These are phyloP conservation scores for Pandemis heparana DNA, from an alignment of 2,888 invertebrate species.

Conservation along the genomic window DNA sequence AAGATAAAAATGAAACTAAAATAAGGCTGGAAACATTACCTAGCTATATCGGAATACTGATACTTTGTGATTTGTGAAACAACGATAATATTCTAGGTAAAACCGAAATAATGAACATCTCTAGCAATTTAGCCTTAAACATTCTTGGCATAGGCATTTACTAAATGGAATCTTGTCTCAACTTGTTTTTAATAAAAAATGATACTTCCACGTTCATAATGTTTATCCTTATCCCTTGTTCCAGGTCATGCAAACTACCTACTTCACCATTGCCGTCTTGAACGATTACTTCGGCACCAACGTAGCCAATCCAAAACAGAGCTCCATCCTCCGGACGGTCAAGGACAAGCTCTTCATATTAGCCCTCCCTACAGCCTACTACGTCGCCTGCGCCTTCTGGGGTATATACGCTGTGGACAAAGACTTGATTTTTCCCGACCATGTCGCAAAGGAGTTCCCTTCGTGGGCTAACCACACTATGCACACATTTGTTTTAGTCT, in stretches of 20 bases:
- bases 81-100: too few relatives aligned
- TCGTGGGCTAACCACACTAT: slow-evolving; percentile 36
- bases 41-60: too few relatives aligned
- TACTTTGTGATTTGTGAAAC: too few relatives aligned
- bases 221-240: slow-evolving; percentile 6
- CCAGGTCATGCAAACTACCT: slow-evolving; percentile 31
- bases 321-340: slow-evolving; percentile 10
- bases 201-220: not conserved
- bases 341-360: slow-evolving; percentile 36
- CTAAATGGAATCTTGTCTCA: too few relatives aligned
- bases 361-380: slow-evolving; percentile 31
- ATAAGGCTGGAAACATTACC: too few relatives aligned
- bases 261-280: slow-evolving; percentile 30
- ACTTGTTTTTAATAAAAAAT: not conserved
- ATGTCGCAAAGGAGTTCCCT: slow-evolving; percentile 19
- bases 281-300: slow-evolving; percentile 36
- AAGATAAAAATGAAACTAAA: too few relatives aligned
- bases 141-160: too few relatives aligned
- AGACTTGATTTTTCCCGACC: slow-evolving; percentile 35
- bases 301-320: slow-evolving; percentile 25
- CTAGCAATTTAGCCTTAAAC: too few relatives aligned
- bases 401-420: slow-evolving; percentile 39
- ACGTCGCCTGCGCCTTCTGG: slow-evolving; percentile 38
- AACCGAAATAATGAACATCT: too few relatives aligned
- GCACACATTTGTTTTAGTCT: slow-evolving; percentile 22